Evolutionary conservation across 2,888 invertebrate genomes (phyloP).

Genomic region (Drosophila mimetica): DNA sequence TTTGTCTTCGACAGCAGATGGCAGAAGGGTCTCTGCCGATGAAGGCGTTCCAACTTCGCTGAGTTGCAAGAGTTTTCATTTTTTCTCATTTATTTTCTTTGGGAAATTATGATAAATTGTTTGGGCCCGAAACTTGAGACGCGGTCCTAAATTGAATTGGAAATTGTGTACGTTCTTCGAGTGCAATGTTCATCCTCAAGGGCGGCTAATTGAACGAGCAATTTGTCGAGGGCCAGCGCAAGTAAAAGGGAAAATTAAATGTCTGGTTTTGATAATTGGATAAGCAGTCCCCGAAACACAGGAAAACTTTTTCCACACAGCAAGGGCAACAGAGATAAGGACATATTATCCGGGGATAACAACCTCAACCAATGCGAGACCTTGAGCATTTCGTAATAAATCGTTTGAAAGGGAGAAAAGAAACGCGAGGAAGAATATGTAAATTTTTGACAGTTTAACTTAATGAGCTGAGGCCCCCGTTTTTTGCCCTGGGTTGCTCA

Average conservation of each 20-base stretch:
- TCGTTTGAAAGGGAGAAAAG: constrained; percentile 39
- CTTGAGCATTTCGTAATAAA: constrained; percentile 48
- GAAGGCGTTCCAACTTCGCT: constrained; percentile 47
- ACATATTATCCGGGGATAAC: constrained; percentile 26
- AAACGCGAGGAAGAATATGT: constrained; percentile 58
- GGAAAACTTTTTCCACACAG: constrained; percentile 19
- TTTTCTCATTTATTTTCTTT: constrained; percentile 32
- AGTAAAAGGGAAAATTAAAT: constrained; percentile 57
- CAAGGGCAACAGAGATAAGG: constrained; percentile 5
- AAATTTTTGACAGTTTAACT: constrained; percentile 74
- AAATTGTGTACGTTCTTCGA: constrained; percentile 29
- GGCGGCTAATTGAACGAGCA: constrained; percentile 50
- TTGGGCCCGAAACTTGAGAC: constrained; percentile 49
- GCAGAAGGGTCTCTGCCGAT: constrained; percentile 27
- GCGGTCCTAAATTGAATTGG: constrained; percentile 47
- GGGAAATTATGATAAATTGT: constrained; percentile 72
- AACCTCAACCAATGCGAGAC: constrained; percentile 18
- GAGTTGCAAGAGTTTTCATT: constrained; percentile 57
- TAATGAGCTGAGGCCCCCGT: constrained; percentile 57
- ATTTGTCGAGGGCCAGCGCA: constrained; percentile 25
- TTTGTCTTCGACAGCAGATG: constrained; percentile 68
- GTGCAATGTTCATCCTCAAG: constrained; percentile 49
- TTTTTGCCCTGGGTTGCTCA: constrained; percentile 17
- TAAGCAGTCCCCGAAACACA: constrained; percentile 35
- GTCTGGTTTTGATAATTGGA: constrained; percentile 57